Evolutionary conservation across 37 sponge, comb jelly and placozoan genomes (phyloP), one percentile per base, ranked within the genome.

Genomic region (Petrosia ficiformis): DNA sequence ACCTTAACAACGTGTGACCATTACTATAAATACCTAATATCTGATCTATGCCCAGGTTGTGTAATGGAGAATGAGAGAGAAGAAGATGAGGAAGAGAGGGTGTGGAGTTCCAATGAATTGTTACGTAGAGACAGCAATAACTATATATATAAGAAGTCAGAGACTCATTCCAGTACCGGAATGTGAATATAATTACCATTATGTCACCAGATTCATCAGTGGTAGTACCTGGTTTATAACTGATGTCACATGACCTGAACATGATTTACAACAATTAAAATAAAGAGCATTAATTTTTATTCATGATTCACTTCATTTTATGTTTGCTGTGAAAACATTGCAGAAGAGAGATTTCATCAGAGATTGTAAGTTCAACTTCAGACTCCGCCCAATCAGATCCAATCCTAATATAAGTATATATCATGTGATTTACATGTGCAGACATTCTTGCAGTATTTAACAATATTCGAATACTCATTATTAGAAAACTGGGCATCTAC

Each of bases 21-120:
- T 39, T 22, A 69, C 40, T n/a, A n/a, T n/a, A n/a, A n/a, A n/a
- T 11, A 88, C 89, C 89, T 88, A 38, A 88, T 39, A 63, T 83
- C 89, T 24, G 74, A 52, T 59, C 84, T 59, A 61, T 88, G 89
- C 32, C 89, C 84, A 38, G 75, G 89, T 24, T 73, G 25, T 5
- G 70, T 44, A 21, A 85, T 19, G n/a, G 69, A 56, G 42, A 38
- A 40, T n/a, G 42, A n/a, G 21, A 40, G 41, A 4, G 74, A 68
- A n/a, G 76, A 21, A 26, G 76, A 57, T 26, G 41, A 72, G 63
- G 28, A 42, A 24, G 60, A 26, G 42, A 87, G 30, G 3, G n/a
- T 32, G 42, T 76, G 70, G 4, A 85, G 39, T 74, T 85, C 74
- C 2, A 85, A 57, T 29, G 59, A 73, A 48, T 85, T 85, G 68